Evolutionary conservation across 2,888 invertebrate species (phyloP).

Genomic region (Drosophila paracracens): DNA sequence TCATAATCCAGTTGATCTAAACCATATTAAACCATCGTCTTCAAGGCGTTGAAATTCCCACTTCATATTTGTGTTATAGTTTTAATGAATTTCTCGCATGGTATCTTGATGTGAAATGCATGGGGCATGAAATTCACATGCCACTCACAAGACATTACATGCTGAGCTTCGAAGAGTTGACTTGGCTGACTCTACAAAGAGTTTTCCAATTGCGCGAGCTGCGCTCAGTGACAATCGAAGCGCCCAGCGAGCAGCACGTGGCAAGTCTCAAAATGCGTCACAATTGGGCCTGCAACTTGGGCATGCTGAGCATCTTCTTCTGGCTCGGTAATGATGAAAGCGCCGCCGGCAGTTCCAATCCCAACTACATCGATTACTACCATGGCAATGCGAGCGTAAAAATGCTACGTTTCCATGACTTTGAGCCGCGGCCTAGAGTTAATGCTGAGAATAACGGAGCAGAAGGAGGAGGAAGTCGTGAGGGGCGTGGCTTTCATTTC

Average conservation of each 20-base stretch:
- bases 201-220: not conserved
- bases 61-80: conserved; percentile 16
- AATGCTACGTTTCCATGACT: conserved; percentile 75
- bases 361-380: conserved; percentile 40
- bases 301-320: conserved; percentile 37
- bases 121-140: conserved; percentile 61
- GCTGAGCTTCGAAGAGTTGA: not conserved
- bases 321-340: conserved; percentile 43
- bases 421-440: conserved; percentile 65
- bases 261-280: conserved; percentile 38
- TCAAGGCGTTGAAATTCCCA: conserved; percentile 33
- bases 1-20: conserved; percentile 16
- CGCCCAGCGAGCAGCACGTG: conserved; percentile 33
- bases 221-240: conserved; percentile 46
- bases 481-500: conserved; percentile 80
- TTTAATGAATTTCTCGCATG: conserved; percentile 52
- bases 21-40: not conserved
- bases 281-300: conserved; percentile 34
- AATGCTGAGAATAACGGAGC: not conserved
- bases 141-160: conserved; percentile 22
- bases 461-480: conserved; percentile 37
- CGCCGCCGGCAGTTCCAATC: conserved; percentile 24
- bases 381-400: conserved; percentile 56
- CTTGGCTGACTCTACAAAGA: conserved; percentile 38
- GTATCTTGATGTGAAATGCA: conserved; percentile 58